Base-by-base conservation (phyloP, 2,888 invertebrate genomes). In the Ashinkailepas kermadecensis region DNA sequence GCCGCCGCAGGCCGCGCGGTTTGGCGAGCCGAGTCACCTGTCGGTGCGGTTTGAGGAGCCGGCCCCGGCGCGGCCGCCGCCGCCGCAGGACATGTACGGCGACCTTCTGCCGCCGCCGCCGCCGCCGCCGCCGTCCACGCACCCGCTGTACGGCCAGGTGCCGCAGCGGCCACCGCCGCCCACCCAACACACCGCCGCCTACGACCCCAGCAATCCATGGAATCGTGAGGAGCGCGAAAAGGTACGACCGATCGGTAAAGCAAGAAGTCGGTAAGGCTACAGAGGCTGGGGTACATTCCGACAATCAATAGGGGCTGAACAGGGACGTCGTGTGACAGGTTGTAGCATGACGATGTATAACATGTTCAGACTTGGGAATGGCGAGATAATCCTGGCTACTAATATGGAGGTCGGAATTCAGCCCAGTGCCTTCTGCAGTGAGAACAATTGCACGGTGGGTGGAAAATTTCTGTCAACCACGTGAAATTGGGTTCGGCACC, bases 181-280 rank as follows among this genome's bases (percentile, higher is more conserved):
- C 3, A 23, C 8, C 15, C 74, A 74, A 7, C 67, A 67, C 25
- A 11, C 67, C 39, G 39, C 39, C 2, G 88, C 88, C 84, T 88
- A 88, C 80, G 89, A 86, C 82, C 83, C 83, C 58, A 87, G 92
- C 85, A 95, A 94, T 90, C 96, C 96, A 1, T 97, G 97, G 97
- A 95, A 96, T 86, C 90, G 96, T 57, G 97, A 97, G 89, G 96
- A 96, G 87, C 92, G 94, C 85, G 97, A 97, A 89, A 92, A 93
- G 85, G 91, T 89, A 86, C 84, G 84, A 78, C 25, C 39, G 39
- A 4, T 39, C 39, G 39, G 39, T 39, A 39, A 39, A 4, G 4
- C 39, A 39, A 39, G 39, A 39, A 39, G 39, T 39, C 39, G 39
- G 39, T 39, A 39, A 3, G 39, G 39, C 39, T 39, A 4, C 2